Percentiles rank a stretch among this genome's conserved stretches.
Conservation (phyloP, 2,113 vertebrate species). For the Egretta garzetta region DNA sequence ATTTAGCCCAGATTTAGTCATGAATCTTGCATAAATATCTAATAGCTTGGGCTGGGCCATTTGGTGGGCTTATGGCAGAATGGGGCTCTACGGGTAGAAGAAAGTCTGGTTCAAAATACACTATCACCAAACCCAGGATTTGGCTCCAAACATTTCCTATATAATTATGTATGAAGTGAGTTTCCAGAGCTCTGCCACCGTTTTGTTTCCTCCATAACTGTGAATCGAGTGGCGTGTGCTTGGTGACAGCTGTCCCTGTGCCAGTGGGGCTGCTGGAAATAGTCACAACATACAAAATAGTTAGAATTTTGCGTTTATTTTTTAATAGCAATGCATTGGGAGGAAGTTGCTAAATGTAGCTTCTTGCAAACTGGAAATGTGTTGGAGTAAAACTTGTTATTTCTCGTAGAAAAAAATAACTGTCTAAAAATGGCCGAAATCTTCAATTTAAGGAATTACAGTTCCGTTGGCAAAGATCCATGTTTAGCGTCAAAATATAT, state of each 20-base stretch:
- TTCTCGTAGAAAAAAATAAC: background rate
- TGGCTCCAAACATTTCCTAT: background rate
- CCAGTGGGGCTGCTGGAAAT: background rate
- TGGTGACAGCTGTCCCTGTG: background rate
- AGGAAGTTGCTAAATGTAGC: background rate
- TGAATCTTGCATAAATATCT: background rate
- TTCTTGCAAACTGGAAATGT: background rate
- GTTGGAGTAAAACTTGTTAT: background rate
- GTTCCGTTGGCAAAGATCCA: background rate
- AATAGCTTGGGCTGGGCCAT: background rate
- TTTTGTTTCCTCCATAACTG: background rate
- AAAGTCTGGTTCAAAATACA: background rate
- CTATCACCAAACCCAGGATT: fast-evolving
- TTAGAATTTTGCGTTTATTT: background rate
- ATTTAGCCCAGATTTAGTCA: background rate
- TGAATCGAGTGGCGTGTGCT: background rate
- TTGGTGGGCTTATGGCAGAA: background rate
- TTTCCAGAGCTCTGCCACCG: background rate
- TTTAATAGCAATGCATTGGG: background rate
- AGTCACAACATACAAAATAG: background rate
- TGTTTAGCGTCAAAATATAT: background rate
- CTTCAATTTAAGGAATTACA: background rate
- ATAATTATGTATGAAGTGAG: background rate
- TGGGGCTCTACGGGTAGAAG: background rate
- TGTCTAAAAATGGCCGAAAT: background rate